A percentile compares a stretch with the other conserved stretches of the same genome.
Evolutionary conservation across 2,888 invertebrate species (phyloP).

Genomic region (Ernsta delagoae): DNA sequence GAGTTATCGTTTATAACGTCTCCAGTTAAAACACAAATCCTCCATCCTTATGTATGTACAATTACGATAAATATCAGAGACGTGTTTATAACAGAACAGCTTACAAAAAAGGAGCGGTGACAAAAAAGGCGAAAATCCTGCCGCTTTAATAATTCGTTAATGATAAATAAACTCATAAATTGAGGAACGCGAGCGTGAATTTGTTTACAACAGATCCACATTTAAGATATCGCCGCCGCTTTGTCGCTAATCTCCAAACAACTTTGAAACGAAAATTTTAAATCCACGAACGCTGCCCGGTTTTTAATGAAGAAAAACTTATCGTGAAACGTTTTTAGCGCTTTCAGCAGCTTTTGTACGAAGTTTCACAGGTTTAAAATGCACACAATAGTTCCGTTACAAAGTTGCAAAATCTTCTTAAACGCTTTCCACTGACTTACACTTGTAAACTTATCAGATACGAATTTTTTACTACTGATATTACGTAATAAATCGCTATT

Average conservation of each 20-base stretch:
- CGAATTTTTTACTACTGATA: no score
- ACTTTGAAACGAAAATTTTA: constrained; percentile 82
- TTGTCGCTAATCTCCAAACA: constrained; percentile 84
- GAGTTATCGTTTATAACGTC: background rate
- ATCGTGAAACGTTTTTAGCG: constrained; percentile 44
- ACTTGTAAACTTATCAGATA: no score
- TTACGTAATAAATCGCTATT: no score
- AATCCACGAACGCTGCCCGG: constrained; percentile 64
- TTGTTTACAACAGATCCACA: constrained; percentile 84
- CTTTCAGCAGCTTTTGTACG: constrained; percentile 47
- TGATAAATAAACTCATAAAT: constrained; percentile 86
- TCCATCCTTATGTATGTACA: constrained; percentile 46
- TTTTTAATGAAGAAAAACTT: constrained; percentile 75
- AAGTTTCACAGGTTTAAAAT: constrained; percentile 41
- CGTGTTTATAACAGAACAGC: constrained; percentile 53
- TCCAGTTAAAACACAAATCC: constrained; percentile 26
- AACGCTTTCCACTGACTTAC: no score
- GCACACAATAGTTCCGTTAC: constrained; percentile 10
- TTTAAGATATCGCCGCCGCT: constrained; percentile 82
- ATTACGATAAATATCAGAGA: constrained; percentile 71
- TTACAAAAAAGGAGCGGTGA: constrained; percentile 57
- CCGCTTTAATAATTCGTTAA: constrained; percentile 84
- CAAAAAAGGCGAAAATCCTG: constrained; percentile 68
- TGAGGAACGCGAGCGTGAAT: constrained; percentile 75
- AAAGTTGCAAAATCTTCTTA: constrained; percentile 4